These are phyloP conservation scores for Manacus vitellinus DNA, from an alignment of 2,113 vertebrate genomes.

Conservation along the genomic window DNA sequence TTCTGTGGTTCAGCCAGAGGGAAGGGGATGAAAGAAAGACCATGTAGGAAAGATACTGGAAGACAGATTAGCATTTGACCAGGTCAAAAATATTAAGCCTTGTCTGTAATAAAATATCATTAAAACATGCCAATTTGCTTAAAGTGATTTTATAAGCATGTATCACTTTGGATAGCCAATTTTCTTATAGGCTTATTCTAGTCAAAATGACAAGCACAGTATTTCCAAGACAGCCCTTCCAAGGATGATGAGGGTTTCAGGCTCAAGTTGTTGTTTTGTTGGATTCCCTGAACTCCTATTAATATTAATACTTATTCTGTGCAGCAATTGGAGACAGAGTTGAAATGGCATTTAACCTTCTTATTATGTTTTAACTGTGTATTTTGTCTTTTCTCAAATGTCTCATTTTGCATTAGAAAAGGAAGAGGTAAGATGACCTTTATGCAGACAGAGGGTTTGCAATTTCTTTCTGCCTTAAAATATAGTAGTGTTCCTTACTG, in stretches of 20 bases:
- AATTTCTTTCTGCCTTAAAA: neutral
- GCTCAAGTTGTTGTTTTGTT: neutral
- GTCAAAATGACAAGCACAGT: neutral
- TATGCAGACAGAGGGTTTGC: neutral
- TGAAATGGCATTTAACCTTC: conserved; percentile 7
- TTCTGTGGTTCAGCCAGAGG: neutral
- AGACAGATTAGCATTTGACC: neutral
- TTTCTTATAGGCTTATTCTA: neutral
- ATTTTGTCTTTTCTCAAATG: conserved; percentile 19
- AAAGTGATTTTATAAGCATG: neutral
- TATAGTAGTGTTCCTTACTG: neutral
- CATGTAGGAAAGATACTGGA: neutral
- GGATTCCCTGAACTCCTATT: neutral
- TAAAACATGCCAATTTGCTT: neutral
- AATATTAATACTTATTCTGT: conserved; percentile 1
- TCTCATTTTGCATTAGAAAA: conserved; percentile 45
- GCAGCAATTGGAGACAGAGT: neutral
- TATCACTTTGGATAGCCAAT: neutral
- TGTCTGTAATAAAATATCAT: neutral
- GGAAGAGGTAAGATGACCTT: conserved; percentile 18
- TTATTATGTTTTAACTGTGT: neutral
- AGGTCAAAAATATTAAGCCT: neutral
- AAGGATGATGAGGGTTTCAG: neutral
- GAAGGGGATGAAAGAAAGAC: neutral
- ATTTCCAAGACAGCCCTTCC: neutral